Evolutionary conservation across 1,140 invertebrate genomes (phyloP), one percentile per base, ranked within the genome.

Genomic region (Halesus radiatus): DNA sequence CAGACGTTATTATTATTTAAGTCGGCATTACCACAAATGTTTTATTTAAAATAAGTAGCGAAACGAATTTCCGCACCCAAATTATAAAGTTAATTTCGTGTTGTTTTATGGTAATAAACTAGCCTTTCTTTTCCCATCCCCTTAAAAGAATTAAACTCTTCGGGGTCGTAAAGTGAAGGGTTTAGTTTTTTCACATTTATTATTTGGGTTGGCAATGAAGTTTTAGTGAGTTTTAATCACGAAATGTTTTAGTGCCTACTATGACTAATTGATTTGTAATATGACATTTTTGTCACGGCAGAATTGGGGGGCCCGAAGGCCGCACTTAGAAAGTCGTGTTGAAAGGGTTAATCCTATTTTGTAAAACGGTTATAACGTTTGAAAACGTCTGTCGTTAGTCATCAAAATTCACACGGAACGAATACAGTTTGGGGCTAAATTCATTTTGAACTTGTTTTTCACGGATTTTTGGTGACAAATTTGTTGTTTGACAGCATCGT

Each of bases 191-290:
- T 5, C n/a, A 22, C 54, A 22, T 56, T 22, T 20, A 56, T 18
- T 56, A 18, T 66, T 16, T 13, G 62, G 26, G 62, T 10, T 45
- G 37, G 37, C 8, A 45, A 45, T 66, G 62, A 66, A 66, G n/a
- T 16, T 66, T 66, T 22, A 66, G 16, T n/a, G 29, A 22, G 26
- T 66, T 66, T 66, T 66, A 66, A 66, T 29, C n/a, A 56, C 54
- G 54, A 56, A 56, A 56, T 45, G 37, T 10, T 45, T 13, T 45
- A 26, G 62, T n/a, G 10, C 13, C 62, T 15, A 29, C 62, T 32
- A 3, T 70, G 66, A 70, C 37, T 20, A 70, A 70, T 70, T 70
- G 6, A 70, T 70, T 70, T 70, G 66, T 70, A 70, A 70, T 70
- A 16, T 52, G 66, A 70, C 37, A 70, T 13, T 70, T 70, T 70